phyloP scores from a whole-genome alignment of 2,113 vertebrate species.

The Tricholaema leucomelas region DNA sequence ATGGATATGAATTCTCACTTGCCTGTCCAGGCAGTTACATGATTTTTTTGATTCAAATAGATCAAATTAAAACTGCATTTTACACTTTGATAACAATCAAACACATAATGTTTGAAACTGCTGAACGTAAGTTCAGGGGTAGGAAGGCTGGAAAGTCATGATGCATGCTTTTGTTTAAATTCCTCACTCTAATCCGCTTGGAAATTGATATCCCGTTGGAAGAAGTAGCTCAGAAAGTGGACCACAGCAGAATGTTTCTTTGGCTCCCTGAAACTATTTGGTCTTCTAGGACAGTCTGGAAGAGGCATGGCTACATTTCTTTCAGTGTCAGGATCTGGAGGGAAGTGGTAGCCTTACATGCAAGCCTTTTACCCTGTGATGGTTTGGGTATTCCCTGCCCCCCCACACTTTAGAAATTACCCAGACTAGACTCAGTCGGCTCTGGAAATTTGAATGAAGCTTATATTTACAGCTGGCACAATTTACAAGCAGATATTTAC shows the following conservation, averaged over 20 bases:
- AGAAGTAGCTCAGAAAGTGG: not conserved
- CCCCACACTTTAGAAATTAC: too few relatives aligned
- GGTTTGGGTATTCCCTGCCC: too few relatives aligned
- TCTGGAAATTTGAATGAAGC: too few relatives aligned
- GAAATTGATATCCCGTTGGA: not conserved
- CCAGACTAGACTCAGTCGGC: too few relatives aligned
- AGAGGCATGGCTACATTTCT: not conserved
- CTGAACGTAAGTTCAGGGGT: not conserved
- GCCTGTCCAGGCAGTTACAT: not conserved
- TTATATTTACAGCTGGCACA: too few relatives aligned
- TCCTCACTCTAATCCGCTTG: not conserved
- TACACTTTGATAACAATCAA: not conserved
- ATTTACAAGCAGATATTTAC: too few relatives aligned
- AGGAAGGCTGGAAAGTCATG: not conserved
- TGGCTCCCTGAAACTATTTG: not conserved
- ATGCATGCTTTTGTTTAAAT: not conserved
- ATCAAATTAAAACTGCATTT: not conserved
- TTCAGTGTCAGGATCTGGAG: not conserved
- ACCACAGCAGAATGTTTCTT: not conserved
- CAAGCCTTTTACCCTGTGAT: not conserved
- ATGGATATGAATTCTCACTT: not conserved
- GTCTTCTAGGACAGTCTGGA: not conserved
- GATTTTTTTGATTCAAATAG: not conserved
- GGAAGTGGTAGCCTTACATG: not conserved
- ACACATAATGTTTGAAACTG: not conserved